Evolutionary conservation across 2,888 invertebrate genomes (phyloP).

Genomic region (Epinotia demarniana): DNA sequence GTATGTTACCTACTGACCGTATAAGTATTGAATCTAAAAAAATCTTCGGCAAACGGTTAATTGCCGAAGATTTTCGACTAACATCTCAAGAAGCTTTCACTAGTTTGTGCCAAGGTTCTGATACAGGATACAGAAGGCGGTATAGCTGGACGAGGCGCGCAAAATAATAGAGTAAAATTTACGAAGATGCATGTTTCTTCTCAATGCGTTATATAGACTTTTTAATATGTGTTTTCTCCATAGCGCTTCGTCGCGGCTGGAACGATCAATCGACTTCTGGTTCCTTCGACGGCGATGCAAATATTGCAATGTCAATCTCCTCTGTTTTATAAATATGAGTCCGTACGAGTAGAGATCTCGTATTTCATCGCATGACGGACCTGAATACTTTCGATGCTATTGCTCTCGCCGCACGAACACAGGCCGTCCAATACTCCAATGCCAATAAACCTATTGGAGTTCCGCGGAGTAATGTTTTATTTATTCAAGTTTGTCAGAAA

Average conservation of each 20-base stretch:
- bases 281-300: neutral
- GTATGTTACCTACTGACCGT: neutral
- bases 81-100: neutral
- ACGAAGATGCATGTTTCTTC: too few relatives aligned
- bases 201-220: too few relatives aligned
- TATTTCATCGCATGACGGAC: slow-evolving; percentile 38
- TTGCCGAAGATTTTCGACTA: neutral
- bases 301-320: neutral
- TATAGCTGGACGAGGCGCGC: neutral
- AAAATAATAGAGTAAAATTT: neutral
- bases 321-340: slow-evolving; percentile 18
- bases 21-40: neutral
- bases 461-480: slow-evolving; percentile 23
- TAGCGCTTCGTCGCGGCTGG: too few relatives aligned
- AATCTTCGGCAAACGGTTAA: neutral
- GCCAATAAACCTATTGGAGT: slow-evolving; percentile 31
- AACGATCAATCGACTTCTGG: too few relatives aligned
- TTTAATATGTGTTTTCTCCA: too few relatives aligned
- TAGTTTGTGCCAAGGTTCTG: neutral
- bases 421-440: slow-evolving; percentile 25
- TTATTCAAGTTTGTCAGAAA: neutral
- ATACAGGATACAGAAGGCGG: neutral
- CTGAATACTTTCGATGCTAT: slow-evolving; percentile 36
- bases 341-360: slow-evolving; percentile 12
- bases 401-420: slow-evolving; percentile 37